Evolutionary conservation across 1,140 invertebrate genomes (phyloP).

Genomic region (Drosophila tropicalis): DNA sequence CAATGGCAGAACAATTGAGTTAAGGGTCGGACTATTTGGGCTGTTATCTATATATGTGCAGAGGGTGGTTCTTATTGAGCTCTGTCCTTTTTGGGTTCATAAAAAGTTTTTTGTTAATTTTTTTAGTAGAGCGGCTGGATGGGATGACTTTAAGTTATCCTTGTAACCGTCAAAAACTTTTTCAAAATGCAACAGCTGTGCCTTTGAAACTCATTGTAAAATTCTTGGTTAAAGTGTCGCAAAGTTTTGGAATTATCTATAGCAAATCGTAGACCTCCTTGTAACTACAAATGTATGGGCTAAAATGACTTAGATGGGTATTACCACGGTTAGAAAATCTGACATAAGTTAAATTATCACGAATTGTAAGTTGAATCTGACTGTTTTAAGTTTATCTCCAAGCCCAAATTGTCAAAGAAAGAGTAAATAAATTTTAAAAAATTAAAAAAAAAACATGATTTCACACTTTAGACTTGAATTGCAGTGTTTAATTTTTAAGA

Average conservation of each 20-base stretch:
- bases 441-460: too few species aligned
- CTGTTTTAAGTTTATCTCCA: too few species aligned
- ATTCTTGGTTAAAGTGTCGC: slow-evolving; percentile 42
- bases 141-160: slow-evolving; percentile 61
- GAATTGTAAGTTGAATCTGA: too few species aligned
- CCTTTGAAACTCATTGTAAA: slow-evolving; percentile 47
- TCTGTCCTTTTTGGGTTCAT: slow-evolving; percentile 52
- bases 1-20: slow-evolving; percentile 75
- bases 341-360: too few species aligned
- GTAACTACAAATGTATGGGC: too few species aligned
- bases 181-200: slow-evolving; percentile 62
- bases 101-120: slow-evolving; percentile 40
- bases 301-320: too few species aligned
- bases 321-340: too few species aligned
- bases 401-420: too few species aligned
- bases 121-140: background rate
- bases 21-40: slow-evolving; percentile 36
- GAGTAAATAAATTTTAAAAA: too few species aligned
- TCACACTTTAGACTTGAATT: too few species aligned
- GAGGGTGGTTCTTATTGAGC: slow-evolving; percentile 63
- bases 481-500: too few species aligned
- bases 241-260: slow-evolving; percentile 48
- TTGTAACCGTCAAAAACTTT: slow-evolving; percentile 62
- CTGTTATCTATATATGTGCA: slow-evolving; percentile 7
- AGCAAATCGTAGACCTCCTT: background rate